Percentiles rank a stretch among this genome's conserved stretches.
Evolutionary conservation across 2,888 invertebrate genomes (phyloP).

Genomic region (Disparrhopalites patrizii): DNA sequence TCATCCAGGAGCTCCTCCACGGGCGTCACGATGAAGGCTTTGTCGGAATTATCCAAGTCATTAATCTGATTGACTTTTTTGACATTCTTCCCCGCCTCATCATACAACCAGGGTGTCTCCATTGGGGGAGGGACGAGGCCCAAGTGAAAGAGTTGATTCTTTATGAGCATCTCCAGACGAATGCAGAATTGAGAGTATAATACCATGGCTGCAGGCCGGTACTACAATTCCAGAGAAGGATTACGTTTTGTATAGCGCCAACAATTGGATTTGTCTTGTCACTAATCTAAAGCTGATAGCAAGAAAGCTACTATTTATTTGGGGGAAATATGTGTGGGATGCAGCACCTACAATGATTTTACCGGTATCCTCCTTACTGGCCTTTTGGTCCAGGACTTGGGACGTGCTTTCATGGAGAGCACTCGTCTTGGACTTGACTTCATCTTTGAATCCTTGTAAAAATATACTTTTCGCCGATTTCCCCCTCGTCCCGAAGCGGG

Average conservation of each 20-base stretch:
- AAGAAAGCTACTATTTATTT: too few relatives aligned
- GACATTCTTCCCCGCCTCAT: slow-evolving; percentile 17
- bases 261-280: too few relatives aligned
- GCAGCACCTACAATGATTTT: too few relatives aligned
- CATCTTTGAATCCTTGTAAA: slow-evolving; percentile 27
- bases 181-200: slow-evolving; percentile 23
- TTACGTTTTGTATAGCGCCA: too few relatives aligned
- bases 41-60: not conserved
- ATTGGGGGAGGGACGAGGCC: slow-evolving; percentile 13
- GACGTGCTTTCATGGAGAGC: too few relatives aligned
- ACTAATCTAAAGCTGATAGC: too few relatives aligned
- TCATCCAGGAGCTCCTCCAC: slow-evolving; percentile 13
- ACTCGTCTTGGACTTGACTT: too few relatives aligned
- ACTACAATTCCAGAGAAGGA: too few relatives aligned
- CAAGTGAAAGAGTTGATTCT: slow-evolving; percentile 18
- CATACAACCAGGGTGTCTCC: slow-evolving; percentile 22
- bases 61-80: not conserved
- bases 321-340: too few relatives aligned
- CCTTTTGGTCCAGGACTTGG: too few relatives aligned
- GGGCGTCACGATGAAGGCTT: not conserved
- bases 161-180: slow-evolving; percentile 19
- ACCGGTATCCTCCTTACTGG: too few relatives aligned
- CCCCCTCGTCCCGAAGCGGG: slow-evolving; percentile 34
- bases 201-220: slow-evolving; percentile 29
- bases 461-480: slow-evolving; percentile 37